Conservation (phyloP, 2,113 vertebrate species). For the Xiphorhynchus elegans region DNA sequence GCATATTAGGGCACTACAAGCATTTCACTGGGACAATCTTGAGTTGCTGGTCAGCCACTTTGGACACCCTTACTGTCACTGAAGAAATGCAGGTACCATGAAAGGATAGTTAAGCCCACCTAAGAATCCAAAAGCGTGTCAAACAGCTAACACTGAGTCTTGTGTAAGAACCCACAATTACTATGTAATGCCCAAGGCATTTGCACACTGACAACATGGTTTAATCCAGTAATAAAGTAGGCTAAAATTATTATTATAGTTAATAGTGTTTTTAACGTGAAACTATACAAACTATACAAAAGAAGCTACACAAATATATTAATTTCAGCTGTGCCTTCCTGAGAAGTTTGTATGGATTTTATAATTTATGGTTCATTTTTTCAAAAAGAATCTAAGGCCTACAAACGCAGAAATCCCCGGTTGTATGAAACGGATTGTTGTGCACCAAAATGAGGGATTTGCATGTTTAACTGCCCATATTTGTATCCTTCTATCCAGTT, state of each 20-base stretch:
- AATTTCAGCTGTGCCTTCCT: background rate
- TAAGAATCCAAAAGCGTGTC: background rate
- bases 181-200: background rate
- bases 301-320: background rate
- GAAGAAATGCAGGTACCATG: background rate
- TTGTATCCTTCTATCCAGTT: background rate
- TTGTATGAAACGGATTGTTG: background rate
- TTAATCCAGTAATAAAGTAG: background rate
- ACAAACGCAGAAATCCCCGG: background rate
- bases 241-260: background rate
- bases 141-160: background rate
- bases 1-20: background rate
- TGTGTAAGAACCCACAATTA: background rate
- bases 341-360: background rate
- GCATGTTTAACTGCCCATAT: slow-evolving; percentile 9
- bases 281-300: background rate
- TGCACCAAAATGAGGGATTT: slow-evolving; percentile 39
- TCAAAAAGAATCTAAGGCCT: background rate
- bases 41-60: background rate
- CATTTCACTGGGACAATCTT: background rate
- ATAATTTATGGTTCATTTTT: background rate
- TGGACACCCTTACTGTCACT: background rate
- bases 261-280: background rate
- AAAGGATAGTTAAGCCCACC: background rate
- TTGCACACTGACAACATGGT: background rate